A percentile compares a stretch with the other conserved stretches of the same genome.
Evolutionary conservation across 2,797 vertebrate species (phyloP).

Genomic region (Enteromius paludinosus): DNA sequence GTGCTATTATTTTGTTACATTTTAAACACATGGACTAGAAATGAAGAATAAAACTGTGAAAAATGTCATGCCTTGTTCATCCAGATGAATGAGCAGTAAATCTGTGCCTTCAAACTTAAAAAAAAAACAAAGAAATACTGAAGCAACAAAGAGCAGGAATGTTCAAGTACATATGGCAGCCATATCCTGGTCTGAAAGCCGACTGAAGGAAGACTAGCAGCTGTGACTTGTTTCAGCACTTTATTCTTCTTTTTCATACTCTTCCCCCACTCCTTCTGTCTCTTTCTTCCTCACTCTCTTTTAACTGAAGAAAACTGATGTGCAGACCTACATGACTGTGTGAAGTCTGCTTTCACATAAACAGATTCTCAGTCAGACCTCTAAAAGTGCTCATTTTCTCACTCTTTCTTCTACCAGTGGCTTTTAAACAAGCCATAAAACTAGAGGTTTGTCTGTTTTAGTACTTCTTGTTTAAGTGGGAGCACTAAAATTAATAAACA

Average conservation of each 20-base stretch:
- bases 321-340: constrained; percentile 66
- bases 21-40: neutral
- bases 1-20: neutral
- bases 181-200: constrained; percentile 17
- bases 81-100: neutral
- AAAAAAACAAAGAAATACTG: neutral
- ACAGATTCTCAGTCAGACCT: constrained; percentile 28
- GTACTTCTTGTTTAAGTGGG: neutral
- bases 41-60: neutral
- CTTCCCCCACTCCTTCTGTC: neutral
- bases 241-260: constrained; percentile 8
- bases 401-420: constrained; percentile 51
- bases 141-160: too few relatives aligned
- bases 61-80: neutral
- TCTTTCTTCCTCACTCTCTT: neutral
- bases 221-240: constrained; percentile 37
- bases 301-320: constrained; percentile 1
- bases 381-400: constrained; percentile 62
- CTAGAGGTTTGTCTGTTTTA: constrained; percentile 33
- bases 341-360: constrained; percentile 55
- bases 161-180: constrained; percentile 31
- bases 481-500: neutral
- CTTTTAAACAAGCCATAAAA: constrained; percentile 64
- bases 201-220: constrained; percentile 27
- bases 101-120: neutral